A percentile compares a stretch with the other conserved stretches of the same genome.
These are phyloP conservation scores for Luffia ferchaultella DNA, from an alignment of 2,888 invertebrate genomes.

Conservation along the genomic window DNA sequence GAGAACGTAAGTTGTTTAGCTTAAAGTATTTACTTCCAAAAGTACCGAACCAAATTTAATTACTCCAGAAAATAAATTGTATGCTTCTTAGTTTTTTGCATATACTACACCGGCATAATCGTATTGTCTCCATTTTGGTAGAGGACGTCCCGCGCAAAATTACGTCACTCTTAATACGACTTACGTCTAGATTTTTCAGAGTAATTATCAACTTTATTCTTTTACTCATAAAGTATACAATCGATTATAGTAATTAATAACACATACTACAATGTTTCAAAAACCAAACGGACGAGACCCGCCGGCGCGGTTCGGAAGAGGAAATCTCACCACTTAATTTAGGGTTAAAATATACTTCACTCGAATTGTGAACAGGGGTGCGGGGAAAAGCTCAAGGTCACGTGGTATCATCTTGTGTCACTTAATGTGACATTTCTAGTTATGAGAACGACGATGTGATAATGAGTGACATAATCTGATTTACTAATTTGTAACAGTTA, in stretches of 20 bases:
- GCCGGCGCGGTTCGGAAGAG: conserved; percentile 41
- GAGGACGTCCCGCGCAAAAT: conserved; percentile 49
- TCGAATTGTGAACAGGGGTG: not conserved
- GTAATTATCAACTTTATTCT: conserved; percentile 12
- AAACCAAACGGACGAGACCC: conserved; percentile 28
- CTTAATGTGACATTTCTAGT: not conserved
- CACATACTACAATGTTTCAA: conserved; percentile 21
- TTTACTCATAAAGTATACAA: conserved; percentile 9
- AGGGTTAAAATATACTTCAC: conserved; percentile 47
- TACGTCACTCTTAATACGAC: conserved; percentile 16
- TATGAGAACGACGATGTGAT: not conserved
- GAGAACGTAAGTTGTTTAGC: too few relatives aligned
- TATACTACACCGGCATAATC: conserved; percentile 46
- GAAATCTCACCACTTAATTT: conserved; percentile 44
- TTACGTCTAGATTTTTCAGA: not conserved
- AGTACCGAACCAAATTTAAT: too few relatives aligned
- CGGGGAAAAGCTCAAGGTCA: not conserved
- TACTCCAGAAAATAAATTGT: too few relatives aligned
- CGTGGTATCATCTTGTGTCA: not conserved
- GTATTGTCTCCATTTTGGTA: conserved; percentile 58
- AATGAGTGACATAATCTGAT: too few relatives aligned
- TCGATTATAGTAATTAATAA: not conserved
- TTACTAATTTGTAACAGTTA: too few relatives aligned
- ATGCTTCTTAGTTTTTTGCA: too few relatives aligned
- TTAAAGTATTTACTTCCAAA: too few relatives aligned